A percentile compares a stretch with the other conserved stretches of the same genome.
These are phyloP conservation scores for Plecturocebus donacophilus DNA, from an alignment of 2,113 vertebrate species.

Conservation along the genomic window DNA sequence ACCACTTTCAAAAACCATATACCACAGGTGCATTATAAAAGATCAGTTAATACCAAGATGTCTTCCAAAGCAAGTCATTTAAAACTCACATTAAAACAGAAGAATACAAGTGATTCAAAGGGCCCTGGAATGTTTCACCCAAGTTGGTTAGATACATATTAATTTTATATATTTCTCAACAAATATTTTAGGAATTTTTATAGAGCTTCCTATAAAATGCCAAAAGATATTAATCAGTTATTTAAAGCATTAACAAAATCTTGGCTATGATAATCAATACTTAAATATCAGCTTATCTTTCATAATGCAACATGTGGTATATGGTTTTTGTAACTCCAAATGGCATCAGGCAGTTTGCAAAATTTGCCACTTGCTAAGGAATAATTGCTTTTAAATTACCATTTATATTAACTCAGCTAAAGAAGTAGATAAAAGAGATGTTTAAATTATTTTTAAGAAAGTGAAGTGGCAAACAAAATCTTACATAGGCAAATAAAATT, in stretches of 20 bases:
- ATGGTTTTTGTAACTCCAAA: not conserved
- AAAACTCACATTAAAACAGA: constrained; percentile 20
- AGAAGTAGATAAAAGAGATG: not conserved
- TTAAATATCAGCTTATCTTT: constrained; percentile 5
- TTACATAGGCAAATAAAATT: not conserved
- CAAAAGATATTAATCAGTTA: constrained; percentile 2
- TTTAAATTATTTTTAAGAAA: constrained; percentile 28
- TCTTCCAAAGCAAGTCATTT: not conserved
- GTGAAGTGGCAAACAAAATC: not conserved
- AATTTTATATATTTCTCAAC: constrained; percentile 1
- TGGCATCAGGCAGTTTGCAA: not conserved
- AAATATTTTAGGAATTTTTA: constrained; percentile 26
- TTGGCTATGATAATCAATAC: not conserved
- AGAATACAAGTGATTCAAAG: constrained; percentile 3
- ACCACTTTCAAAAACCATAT: not conserved
- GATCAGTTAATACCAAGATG: not conserved
- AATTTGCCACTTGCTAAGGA: constrained; percentile 17
- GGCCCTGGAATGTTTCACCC: not conserved
- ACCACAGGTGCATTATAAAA: not conserved
- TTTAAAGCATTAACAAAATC: not conserved
- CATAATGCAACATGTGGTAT: not conserved
- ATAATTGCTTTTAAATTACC: not conserved
- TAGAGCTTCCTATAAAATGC: constrained; percentile 12
- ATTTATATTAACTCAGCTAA: not conserved
- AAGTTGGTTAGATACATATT: not conserved